Evolutionary conservation across 2,113 vertebrate species (phyloP), one percentile per base, ranked within the genome.

Genomic region (Oncorhynchus tshawytscha): DNA sequence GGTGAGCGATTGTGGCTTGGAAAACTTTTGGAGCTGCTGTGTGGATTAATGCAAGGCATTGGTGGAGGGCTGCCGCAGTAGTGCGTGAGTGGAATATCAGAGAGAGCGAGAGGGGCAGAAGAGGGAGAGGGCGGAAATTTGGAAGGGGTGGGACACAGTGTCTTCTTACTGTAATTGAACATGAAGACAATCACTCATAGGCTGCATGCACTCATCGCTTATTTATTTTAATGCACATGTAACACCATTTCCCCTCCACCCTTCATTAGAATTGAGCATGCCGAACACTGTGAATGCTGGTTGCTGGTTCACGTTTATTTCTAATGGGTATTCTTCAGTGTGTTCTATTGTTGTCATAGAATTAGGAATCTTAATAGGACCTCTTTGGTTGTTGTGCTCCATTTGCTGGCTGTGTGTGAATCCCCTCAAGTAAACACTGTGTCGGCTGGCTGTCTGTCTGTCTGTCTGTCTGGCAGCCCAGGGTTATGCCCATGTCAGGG

Each of bases 21-120:
- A 86, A 90, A 94, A 89, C 87, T 94, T 93, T 91, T 87, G 89
- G 88, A 91, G 92, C 91, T 90, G 93, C 90, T 91, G 87, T 92
- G 87, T 90, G 92, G 91, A 93, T 92, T 90, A 91, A 90, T 93
- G 91, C 91, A 88, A 90, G 90, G 85, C 90, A 93, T 93, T 93
- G 92, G 92, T 89, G 85, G 91, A 93, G 88, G 84, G 85, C 84
- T 92, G 91, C 91, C 89, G 91, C 92, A 93, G 91, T 89, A 86
- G 90, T 88, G 86, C 91, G 91, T 93, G 92, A 93, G 90, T 88
- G 84, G 92, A 92, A 93, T 93, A 89, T 88, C 85, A 88, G 87
- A 89, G 77, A 45, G 34, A 34, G 34, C 1, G 49, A 13, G 67
- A 76, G 70, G 16, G 68, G 68, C 79, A 75, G 84, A 83, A 77